phyloP scores from a whole-genome alignment of 1,140 invertebrate genomes.

The Bombus superbus region DNA sequence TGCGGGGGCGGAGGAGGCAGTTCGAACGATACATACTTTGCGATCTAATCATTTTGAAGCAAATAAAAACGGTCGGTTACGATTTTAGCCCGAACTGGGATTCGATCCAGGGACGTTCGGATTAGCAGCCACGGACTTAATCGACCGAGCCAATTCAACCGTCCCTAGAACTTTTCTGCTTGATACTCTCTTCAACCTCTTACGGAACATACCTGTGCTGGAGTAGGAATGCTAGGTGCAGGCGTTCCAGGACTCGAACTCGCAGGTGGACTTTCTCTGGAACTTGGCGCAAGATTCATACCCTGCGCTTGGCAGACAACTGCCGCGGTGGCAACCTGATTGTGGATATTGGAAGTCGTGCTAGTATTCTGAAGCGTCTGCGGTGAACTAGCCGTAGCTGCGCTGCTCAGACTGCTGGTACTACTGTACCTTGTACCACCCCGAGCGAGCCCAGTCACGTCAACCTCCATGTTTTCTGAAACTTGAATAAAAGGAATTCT shows the following conservation, averaged over 20 bases:
- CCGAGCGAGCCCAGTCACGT: conserved; percentile 75
- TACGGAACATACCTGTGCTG: conserved; percentile 72
- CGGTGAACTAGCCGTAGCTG: conserved; percentile 73
- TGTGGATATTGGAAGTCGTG: conserved; percentile 74
- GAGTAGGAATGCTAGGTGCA: conserved; percentile 78
- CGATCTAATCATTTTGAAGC: conserved; percentile 13
- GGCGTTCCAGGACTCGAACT: conserved; percentile 77
- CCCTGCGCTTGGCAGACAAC: conserved; percentile 81
- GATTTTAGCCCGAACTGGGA: background rate
- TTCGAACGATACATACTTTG: background rate
- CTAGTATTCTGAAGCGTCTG: conserved; percentile 62
- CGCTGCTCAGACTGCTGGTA: conserved; percentile 80
- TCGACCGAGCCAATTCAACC: background rate
- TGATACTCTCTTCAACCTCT: background rate
- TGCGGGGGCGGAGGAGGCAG: no score
- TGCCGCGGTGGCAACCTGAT: conserved; percentile 76
- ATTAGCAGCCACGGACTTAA: background rate
- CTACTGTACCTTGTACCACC: conserved; percentile 81
- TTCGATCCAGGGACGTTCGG: conserved; percentile 8
- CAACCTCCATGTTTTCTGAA: conserved; percentile 78
- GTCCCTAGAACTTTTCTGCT: background rate
- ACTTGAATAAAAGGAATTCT: conserved; percentile 44
- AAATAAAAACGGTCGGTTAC: background rate
- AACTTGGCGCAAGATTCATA: conserved; percentile 78
- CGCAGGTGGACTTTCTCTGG: conserved; percentile 79